Percentiles rank a stretch among this genome's conserved stretches.
These are phyloP conservation scores for Leptodactylus fallax DNA, from an alignment of 2,797 vertebrate genomes.

Conservation along the genomic window DNA sequence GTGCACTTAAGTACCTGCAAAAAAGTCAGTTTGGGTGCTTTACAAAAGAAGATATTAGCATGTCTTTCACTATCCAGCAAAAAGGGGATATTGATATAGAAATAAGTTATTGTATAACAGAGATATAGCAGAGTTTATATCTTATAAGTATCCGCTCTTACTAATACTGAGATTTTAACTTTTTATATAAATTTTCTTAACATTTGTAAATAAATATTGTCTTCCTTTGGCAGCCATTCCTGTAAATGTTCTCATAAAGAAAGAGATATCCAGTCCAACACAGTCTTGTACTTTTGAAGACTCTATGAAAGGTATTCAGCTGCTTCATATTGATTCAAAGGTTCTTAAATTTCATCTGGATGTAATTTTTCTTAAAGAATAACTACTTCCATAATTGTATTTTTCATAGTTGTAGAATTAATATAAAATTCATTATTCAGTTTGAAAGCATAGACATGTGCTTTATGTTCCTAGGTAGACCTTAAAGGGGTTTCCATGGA, in stretches of 20 bases:
- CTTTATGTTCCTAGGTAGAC: too few relatives aligned
- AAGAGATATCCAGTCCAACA: constrained; percentile 88
- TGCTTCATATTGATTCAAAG: constrained; percentile 65
- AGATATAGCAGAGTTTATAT: too few relatives aligned
- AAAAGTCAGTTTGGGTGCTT: too few relatives aligned
- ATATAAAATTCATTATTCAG: neutral
- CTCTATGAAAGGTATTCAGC: constrained; percentile 88
- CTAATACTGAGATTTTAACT: neutral
- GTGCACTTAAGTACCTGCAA: neutral
- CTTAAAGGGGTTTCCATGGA: too few relatives aligned
- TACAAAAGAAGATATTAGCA: neutral
- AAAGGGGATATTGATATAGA: too few relatives aligned
- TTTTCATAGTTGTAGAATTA: neutral
- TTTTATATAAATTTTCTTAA: constrained; percentile 2
- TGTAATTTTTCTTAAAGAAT: neutral
- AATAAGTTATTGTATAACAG: neutral
- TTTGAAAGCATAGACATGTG: neutral
- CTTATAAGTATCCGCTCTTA: neutral
- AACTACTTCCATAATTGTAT: neutral
- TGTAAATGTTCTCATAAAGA: constrained; percentile 91
- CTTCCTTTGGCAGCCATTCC: constrained; percentile 78
- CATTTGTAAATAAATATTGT: constrained; percentile 49
- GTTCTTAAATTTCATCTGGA: constrained; percentile 30
- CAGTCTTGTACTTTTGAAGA: constrained; percentile 94
- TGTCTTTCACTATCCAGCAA: neutral